These are phyloP conservation scores for Oryzias dopingdopingensis DNA, from an alignment of 2,797 vertebrate species.

Conservation along the genomic window DNA sequence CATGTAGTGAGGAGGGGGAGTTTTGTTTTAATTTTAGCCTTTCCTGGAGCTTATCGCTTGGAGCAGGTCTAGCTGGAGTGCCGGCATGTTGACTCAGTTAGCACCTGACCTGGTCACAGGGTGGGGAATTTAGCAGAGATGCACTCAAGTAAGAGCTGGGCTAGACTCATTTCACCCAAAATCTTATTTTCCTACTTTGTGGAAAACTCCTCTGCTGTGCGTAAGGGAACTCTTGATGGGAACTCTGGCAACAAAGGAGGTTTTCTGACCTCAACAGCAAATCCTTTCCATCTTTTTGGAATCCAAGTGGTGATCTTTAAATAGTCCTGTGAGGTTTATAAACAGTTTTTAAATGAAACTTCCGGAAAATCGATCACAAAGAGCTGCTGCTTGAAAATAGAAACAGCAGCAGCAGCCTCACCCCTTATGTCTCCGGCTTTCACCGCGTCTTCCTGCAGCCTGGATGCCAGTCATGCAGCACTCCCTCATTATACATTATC, in stretches of 20 bases:
- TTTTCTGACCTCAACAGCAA: slow-evolving; percentile 37
- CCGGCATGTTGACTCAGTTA: slow-evolving; percentile 36
- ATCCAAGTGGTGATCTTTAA: not conserved
- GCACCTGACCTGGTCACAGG: slow-evolving; percentile 52
- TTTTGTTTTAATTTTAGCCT: slow-evolving; percentile 38
- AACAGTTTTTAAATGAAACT: slow-evolving; percentile 26
- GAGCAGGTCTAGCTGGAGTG: slow-evolving; percentile 22
- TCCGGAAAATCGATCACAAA: slow-evolving; percentile 22
- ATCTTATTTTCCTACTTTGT: slow-evolving; percentile 15
- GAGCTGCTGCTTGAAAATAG: slow-evolving; percentile 1
- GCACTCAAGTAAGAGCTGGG: slow-evolving; percentile 11
- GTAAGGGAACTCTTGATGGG: too few relatives aligned
- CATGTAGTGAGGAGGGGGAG: slow-evolving; percentile 1
- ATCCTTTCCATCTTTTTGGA: too few relatives aligned
- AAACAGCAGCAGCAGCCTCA: slow-evolving; percentile 7
- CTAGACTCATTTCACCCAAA: slow-evolving; percentile 9
- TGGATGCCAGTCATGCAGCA: slow-evolving; percentile 48
- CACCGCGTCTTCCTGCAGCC: slow-evolving; percentile 28
- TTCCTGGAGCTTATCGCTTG: slow-evolving; percentile 32
- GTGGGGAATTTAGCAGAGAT: slow-evolving; percentile 49
- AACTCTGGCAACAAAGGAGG: slow-evolving; percentile 35
- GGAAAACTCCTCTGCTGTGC: slow-evolving; percentile 40
- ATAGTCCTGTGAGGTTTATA: not conserved
- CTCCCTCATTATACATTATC: slow-evolving; percentile 35
- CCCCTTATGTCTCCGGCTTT: not conserved